phyloP scores from a whole-genome alignment of 35 echinoderm and acorn worm species.

The Holothuria glaberrima region DNA sequence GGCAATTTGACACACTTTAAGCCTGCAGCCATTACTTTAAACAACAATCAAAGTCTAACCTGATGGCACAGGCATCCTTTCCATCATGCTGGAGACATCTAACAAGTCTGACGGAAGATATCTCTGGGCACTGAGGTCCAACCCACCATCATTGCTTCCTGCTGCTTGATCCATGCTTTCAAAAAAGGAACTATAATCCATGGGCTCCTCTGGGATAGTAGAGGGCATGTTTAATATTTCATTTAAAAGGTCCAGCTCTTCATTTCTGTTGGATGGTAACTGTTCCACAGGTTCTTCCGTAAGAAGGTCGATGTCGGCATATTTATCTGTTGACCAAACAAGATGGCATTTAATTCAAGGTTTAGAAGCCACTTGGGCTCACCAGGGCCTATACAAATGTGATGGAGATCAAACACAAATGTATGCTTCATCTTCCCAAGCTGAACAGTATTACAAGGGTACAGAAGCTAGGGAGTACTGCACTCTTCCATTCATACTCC shows the following conservation, averaged over 20 bases:
- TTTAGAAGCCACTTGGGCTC: too few relatives aligned
- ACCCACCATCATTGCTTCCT: background rate
- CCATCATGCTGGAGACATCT: constrained; percentile 71
- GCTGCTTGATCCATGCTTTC: constrained; percentile 25
- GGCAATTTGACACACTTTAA: too few relatives aligned
- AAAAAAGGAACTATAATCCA: constrained; percentile 17
- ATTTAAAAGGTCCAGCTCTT: constrained; percentile 88
- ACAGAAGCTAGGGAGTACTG: too few relatives aligned
- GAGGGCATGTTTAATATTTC: constrained; percentile 95
- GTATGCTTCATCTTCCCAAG: too few relatives aligned
- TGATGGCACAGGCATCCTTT: constrained; percentile 39
- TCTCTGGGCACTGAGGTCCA: constrained; percentile 4
- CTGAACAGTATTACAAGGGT: too few relatives aligned
- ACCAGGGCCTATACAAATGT: too few relatives aligned
- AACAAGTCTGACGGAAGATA: constrained; percentile 91
- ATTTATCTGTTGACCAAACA: background rate
- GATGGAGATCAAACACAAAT: too few relatives aligned
- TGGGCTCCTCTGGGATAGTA: constrained; percentile 53
- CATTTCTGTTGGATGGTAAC: constrained; percentile 59
- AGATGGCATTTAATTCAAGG: too few relatives aligned
- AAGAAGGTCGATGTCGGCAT: constrained; percentile 70
- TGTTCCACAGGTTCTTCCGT: constrained; percentile 57
- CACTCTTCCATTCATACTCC: too few relatives aligned
- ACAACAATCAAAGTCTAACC: background rate
- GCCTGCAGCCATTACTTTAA: too few relatives aligned